These are phyloP conservation scores for Pterostichus madidus DNA, from an alignment of 2,888 invertebrate genomes.

Conservation along the genomic window DNA sequence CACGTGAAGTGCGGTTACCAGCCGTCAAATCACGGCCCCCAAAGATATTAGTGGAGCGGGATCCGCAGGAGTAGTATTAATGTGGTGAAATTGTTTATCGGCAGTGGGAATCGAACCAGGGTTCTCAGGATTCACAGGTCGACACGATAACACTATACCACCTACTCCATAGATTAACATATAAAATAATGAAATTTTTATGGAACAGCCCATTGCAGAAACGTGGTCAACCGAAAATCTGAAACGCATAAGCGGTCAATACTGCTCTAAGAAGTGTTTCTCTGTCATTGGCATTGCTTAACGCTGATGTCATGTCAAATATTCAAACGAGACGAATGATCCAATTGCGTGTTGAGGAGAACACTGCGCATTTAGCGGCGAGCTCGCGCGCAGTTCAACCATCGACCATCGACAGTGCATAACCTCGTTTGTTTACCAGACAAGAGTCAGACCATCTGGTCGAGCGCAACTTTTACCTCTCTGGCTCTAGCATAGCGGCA, in stretches of 20 bases:
- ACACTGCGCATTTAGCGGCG: constrained; percentile 29
- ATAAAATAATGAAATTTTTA: no score
- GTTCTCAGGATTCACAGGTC: no score
- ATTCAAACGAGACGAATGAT: constrained; percentile 30
- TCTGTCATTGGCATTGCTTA: constrained; percentile 1
- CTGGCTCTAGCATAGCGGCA: neutral
- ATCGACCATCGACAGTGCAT: neutral
- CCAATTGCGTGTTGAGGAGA: constrained; percentile 33
- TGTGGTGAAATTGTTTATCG: no score
- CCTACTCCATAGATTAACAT: no score
- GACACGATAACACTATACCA: no score
- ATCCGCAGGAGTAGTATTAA: no score
- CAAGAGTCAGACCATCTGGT: neutral
- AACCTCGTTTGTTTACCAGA: constrained; percentile 22
- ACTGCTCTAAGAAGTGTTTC: constrained; percentile 2
- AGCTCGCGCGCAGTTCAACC: neutral
- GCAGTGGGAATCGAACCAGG: no score
- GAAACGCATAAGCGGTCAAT: neutral
- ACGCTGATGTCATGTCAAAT: constrained; percentile 40
- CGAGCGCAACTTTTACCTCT: constrained; percentile 20
- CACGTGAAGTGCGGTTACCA: no score
- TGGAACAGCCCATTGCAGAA: no score
- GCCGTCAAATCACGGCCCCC: no score
- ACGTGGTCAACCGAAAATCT: neutral
- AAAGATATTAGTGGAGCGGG: no score